These are phyloP conservation scores for Actinia equina DNA, from an alignment of 64 coral and sea anemone genomes.

Conservation along the genomic window DNA sequence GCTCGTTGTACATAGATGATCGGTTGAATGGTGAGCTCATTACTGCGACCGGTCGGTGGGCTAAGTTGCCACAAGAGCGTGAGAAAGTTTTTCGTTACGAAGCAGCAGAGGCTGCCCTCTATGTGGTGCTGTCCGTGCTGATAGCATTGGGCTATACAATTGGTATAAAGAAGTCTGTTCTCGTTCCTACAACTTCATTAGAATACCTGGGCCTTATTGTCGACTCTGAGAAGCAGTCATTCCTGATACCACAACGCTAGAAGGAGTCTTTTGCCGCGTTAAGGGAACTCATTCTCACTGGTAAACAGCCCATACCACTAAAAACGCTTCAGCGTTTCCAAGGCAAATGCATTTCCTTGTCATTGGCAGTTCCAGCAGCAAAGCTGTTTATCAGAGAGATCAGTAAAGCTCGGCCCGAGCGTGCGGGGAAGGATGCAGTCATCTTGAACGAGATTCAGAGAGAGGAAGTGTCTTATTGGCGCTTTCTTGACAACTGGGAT, in stretches of 20 bases:
- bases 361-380: constrained; percentile 28
- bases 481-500: constrained; percentile 41
- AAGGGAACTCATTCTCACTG: too few species aligned
- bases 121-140: too few species aligned
- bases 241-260: constrained; percentile 12
- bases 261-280: too few species aligned
- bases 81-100: too few species aligned
- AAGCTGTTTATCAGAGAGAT: constrained; percentile 50
- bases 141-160: too few species aligned
- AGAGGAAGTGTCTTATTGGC: constrained; percentile 37
- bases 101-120: too few species aligned
- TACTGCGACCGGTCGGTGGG: too few species aligned
- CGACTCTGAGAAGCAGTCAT: background rate
- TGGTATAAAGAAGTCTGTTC: constrained; percentile 26
- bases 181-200: background rate
- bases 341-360: constrained; percentile 18
- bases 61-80: too few species aligned
- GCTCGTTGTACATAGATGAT: too few species aligned
- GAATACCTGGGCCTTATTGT: background rate
- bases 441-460: background rate
- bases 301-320: background rate
- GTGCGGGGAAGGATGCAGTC: background rate
- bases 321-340: constrained; percentile 32
- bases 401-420: background rate
- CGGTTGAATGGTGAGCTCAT: too few species aligned